Conservation (phyloP, 2,888 invertebrate genomes). For the Campaea margaritaria region DNA sequence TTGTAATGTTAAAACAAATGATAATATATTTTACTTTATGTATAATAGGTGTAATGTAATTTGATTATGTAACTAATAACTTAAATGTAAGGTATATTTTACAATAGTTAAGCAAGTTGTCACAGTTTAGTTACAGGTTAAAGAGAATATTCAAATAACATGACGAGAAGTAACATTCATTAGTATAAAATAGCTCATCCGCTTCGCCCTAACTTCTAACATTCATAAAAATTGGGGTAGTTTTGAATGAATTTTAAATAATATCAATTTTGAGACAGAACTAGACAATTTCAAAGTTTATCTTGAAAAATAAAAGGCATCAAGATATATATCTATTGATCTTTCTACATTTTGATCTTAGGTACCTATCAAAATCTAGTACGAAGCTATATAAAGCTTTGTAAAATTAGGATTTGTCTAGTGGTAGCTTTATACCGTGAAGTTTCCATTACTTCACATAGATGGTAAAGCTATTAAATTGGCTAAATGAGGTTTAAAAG, state of each 20-base stretch:
- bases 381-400: too few species aligned
- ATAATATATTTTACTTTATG: slow-evolving; percentile 11
- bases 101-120: slow-evolving; percentile 26
- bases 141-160: slow-evolving; percentile 63
- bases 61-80: neutral
- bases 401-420: too few species aligned
- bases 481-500: neutral
- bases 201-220: slow-evolving; percentile 84
- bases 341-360: too few species aligned
- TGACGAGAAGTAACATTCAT: slow-evolving; percentile 66
- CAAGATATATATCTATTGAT: too few species aligned
- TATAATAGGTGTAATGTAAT: neutral
- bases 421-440: too few species aligned
- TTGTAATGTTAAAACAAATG: slow-evolving; percentile 3
- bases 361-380: too few species aligned
- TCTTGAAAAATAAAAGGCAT: neutral
- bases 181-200: slow-evolving; percentile 70
- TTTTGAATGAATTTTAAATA: slow-evolving; percentile 15
- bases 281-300: neutral
- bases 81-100: slow-evolving; percentile 14
- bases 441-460: too few species aligned
- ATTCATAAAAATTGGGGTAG: slow-evolving; percentile 43
- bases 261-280: neutral
- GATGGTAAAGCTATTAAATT: too few species aligned
- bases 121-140: slow-evolving; percentile 50